A percentile compares a stretch with the other conserved stretches of the same genome.
These are phyloP conservation scores for Stratiomys singularior DNA, from an alignment of 2,888 invertebrate genomes.

Conservation along the genomic window DNA sequence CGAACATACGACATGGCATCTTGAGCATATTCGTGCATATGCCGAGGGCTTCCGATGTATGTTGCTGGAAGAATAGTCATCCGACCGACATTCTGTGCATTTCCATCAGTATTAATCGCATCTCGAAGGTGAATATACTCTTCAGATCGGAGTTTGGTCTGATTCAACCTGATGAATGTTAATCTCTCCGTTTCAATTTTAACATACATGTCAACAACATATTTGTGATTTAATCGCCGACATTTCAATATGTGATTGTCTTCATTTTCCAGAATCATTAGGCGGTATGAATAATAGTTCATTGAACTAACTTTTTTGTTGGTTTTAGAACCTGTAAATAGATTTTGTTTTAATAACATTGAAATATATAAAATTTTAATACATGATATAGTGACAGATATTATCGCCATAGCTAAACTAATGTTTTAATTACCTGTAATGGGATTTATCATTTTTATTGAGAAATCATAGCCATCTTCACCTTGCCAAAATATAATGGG, in stretches of 20 bases:
- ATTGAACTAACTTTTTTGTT: conserved; percentile 39
- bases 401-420: conserved; percentile 15
- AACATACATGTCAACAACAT: conserved; percentile 31
- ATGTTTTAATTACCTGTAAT: conserved; percentile 20
- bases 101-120: conserved; percentile 38
- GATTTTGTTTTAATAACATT: not conserved
- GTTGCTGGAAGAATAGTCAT: conserved; percentile 37
- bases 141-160: conserved; percentile 53
- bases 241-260: too few relatives aligned
- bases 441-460: conserved; percentile 40
- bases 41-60: conserved; percentile 21
- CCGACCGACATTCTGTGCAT: conserved; percentile 35
- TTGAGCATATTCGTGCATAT: conserved; percentile 37
- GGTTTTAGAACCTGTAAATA: conserved; percentile 8
- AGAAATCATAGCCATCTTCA: conserved; percentile 44
- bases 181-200: conserved; percentile 27
- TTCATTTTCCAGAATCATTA: too few relatives aligned
- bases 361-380: not conserved
- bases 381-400: conserved; percentile 4
- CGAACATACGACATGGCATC: conserved; percentile 37
- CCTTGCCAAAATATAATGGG: conserved; percentile 41
- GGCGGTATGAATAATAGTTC: too few relatives aligned
- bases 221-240: too few relatives aligned
- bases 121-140: conserved; percentile 28
- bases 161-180: conserved; percentile 17